Evolutionary conservation across 2,113 vertebrate genomes (phyloP), one percentile per base, ranked within the genome.

Genomic region (Connochaetes taurinus): DNA sequence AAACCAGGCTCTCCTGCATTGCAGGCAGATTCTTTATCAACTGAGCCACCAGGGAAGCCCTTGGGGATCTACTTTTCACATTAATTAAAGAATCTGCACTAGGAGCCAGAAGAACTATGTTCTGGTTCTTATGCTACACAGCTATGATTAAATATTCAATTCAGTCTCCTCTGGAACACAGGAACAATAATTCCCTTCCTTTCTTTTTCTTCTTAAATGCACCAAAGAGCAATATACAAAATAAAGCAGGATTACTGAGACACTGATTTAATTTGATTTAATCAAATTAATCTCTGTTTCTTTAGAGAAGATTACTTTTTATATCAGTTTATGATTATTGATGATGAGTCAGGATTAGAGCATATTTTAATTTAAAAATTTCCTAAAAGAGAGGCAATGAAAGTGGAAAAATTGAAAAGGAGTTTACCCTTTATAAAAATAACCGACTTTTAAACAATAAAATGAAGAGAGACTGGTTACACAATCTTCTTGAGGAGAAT

Each of bases 231-330:
- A 88, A 97, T n/a, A 50, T 5, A 71, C 52, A 94, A 83, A 80
- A 45, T 55, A 33, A 83, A 57, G 19, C 11, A 87, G 64, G 14
- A 81, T 67, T 67, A 76, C 43, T 90, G 3, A 55, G 25, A 96
- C 85, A 78, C 74, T 60, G n/a, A 74, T 92, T 52, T 89, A 50
- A 11, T 90, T 53, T 87, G 53, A 84, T 57, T 91, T 83, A 57
- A 60, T 40, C 55, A n/a, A n/a, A n/a, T n/a, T n/a, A n/a, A n/a
- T n/a, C n/a, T 43, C 10, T 57, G 50, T 95, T 92, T 97, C 60
- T 64, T 92, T 76, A 31, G 47, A 80, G 50, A 94, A 90, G 92
- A 87, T 92, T 94, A 89, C 47, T 47, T 84, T 85, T 83, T 91
- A 47, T 55, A 76, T 71, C n/a, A 58, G 36, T 53, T 93, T 71